Evolutionary conservation across 2,888 invertebrate genomes (phyloP).

Genomic region (Dendrolimus pini): DNA sequence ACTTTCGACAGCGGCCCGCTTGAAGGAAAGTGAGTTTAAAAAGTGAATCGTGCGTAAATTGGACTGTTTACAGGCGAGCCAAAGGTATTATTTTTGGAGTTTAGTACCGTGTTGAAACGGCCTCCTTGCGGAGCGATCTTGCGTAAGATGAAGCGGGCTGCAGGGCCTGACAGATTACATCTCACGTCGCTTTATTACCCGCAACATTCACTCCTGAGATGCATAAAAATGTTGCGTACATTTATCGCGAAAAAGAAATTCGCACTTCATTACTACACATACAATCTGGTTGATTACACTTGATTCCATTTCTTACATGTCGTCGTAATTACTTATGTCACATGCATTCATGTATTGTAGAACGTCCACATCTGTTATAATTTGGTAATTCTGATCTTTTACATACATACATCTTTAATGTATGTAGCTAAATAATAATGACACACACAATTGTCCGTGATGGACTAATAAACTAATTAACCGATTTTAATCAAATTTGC

Average conservation of each 20-base stretch:
- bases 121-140: conserved; percentile 37
- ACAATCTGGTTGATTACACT: background rate
- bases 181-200: conserved; percentile 23
- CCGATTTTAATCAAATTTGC: too few species aligned
- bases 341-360: conserved; percentile 6
- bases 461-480: too few species aligned
- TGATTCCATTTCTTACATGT: background rate
- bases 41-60: conserved; percentile 47
- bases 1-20: conserved; percentile 31
- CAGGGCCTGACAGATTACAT: conserved; percentile 37
- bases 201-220: conserved; percentile 23
- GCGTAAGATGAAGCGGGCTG: conserved; percentile 36
- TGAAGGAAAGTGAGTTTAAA: conserved; percentile 49
- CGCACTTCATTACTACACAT: background rate
- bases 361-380: too few species aligned
- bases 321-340: conserved; percentile 9
- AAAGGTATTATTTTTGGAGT: conserved; percentile 54
- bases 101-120: conserved; percentile 58
- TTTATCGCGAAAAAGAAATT: conserved; percentile 5
- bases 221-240: conserved; percentile 4
- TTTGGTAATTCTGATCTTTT: too few species aligned
- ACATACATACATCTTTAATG: too few species aligned
- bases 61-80: conserved; percentile 46
- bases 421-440: too few species aligned
- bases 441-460: too few species aligned